Base-by-base conservation (phyloP, 2,888 invertebrate genomes). In the Drosophila tripunctata region DNA sequence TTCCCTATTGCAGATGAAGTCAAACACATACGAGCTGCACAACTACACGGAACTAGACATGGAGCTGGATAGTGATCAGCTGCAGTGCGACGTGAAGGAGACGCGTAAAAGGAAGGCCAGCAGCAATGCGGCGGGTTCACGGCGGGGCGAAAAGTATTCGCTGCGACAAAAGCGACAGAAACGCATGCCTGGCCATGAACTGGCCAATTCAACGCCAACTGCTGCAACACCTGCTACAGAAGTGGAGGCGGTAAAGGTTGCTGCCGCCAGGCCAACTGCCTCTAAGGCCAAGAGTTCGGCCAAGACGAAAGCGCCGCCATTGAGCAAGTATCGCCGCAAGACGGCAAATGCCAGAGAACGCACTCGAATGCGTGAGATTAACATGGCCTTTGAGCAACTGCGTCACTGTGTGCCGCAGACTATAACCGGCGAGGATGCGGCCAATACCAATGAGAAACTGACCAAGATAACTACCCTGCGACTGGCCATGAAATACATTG, bases 331-430 rank as follows among this genome's bases (percentile, higher is more conserved):
- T 92, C 93, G 97, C 21, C 93, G 97, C 80, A 96, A 96, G 92
- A 97, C 97, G 0, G 97, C 97, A 10, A 98, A 97, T 92, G 96
- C 97, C 0, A 92, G 97, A 24, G 97, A 98, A 88, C 91, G 97
- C 27, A 95, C 95, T 74, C 93, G 97, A 56, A 97, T 97, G 97
- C 93, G 96, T 45, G 97, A 97, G 90, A 97, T 98, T 79, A 98
- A 98, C 92, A 93, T 94, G 64, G 97, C 97, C 1, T 98, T 97
- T 91, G 97, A 97, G 89, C 93, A 94, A 1, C 92, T 98, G 6
- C 93, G 96, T 19, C 93, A 93, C 12, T 96, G 95, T 19, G 95
- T 98, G 8, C 97, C 97, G 5, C 86, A 88, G 41, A 80, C 91
- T 1, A 88, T 91, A 14, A 88, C 87, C 4, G 88, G 88, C 8